Conservation (phyloP, 2,113 vertebrate species). For the Globicephala melas region DNA sequence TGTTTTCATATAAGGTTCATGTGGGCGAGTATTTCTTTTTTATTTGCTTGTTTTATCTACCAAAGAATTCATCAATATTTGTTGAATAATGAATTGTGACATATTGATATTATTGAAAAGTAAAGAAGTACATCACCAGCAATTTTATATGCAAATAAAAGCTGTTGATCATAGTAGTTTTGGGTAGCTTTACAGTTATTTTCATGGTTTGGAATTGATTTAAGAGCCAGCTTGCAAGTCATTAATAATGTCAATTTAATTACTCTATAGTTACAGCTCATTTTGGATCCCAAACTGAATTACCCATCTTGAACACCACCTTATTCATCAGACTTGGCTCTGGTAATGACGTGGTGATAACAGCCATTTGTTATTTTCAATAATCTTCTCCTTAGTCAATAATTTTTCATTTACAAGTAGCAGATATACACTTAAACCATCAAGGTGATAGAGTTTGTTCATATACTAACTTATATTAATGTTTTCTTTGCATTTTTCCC, state of each 20-base stretch:
- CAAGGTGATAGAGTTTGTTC: not conserved
- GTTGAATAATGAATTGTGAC: slow-evolving; percentile 31
- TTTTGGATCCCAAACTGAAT: slow-evolving; percentile 69
- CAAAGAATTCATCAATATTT: slow-evolving; percentile 25
- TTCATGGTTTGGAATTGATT: slow-evolving; percentile 72
- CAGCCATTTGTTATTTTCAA: slow-evolving; percentile 65
- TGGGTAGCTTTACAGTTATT: slow-evolving; percentile 55
- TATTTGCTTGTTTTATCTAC: not conserved
- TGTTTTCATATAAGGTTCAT: not conserved
- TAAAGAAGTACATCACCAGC: slow-evolving; percentile 45
- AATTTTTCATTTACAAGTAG: slow-evolving; percentile 53
- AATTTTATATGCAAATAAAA: slow-evolving; percentile 64
- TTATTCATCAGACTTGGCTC: slow-evolving; percentile 71
- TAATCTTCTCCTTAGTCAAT: slow-evolving; percentile 62
- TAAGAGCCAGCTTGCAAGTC: slow-evolving; percentile 70
- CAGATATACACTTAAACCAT: slow-evolving; percentile 7
- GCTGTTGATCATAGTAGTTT: slow-evolving; percentile 60
- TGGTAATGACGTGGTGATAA: slow-evolving; percentile 52
- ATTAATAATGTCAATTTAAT: slow-evolving; percentile 76
- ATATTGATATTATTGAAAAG: slow-evolving; percentile 34
- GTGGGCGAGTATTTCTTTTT: not conserved
- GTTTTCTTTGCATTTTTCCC: not conserved
- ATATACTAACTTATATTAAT: not conserved
- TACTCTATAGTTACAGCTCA: slow-evolving; percentile 72
- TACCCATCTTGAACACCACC: slow-evolving; percentile 65